Base-by-base conservation (phyloP, 1,140 invertebrate genomes). In the Thalassaphorura encarpata region DNA sequence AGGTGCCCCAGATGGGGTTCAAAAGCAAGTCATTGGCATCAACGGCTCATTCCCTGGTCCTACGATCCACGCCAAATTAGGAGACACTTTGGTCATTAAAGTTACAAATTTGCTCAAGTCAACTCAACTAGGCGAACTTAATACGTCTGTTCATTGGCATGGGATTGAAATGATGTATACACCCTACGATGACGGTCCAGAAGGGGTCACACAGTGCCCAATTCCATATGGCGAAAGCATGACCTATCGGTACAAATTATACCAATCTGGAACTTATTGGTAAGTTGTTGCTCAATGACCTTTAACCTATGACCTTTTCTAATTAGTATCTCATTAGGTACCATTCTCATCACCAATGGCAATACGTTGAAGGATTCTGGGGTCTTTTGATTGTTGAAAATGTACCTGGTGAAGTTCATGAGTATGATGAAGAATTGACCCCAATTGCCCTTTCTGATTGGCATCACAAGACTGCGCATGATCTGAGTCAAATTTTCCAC, bases 361-460 rank as follows among this genome's bases (percentile, higher is more conserved):
- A 58, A 24, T 58, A 58, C 36, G 48, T 48, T 2, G 56, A 58
- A 15, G 56, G 56, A 2, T 36, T 51, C 27, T 58, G 56, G 56
- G 56, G 56, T 24, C 23, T 29, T 15, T 16, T 58, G 21, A 29
- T 58, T 8, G 33, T 58, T 27, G 13, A 42, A 23, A 31, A 46
- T 18, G 18, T 8, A 8, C 49, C 40, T n/a, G 21, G 11, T 4
- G 50, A 58, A 28, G 24, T 26, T 3, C 11, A 29, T 6, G 15
- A 5, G 2, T 58, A 58, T 24, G 49, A 52, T 24, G 56, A 43
- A 24, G 49, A 52, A 47, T 13, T 54, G 6, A 5, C 26, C 6
- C 5, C 6, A 11, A 46, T 58, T 6, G 46, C 39, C 29, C 23
- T 58, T 4, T 52, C 28, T 29, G 56, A 58, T 46, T 58, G 56